phyloP scores from a whole-genome alignment of 2,113 vertebrate species.

The Pygathrix nemaeus region DNA sequence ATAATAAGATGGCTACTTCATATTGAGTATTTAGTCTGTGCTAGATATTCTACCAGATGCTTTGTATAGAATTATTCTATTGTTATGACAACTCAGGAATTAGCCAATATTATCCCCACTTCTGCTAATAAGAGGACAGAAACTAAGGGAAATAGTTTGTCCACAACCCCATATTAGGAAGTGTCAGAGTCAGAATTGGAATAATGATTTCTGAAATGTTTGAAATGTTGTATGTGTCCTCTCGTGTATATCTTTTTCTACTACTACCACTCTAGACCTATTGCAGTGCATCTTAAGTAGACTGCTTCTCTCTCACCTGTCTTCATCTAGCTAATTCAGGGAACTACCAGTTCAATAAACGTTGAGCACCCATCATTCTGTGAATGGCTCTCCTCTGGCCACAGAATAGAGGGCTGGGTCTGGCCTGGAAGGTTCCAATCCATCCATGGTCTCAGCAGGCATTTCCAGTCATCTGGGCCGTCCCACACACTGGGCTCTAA shows the following conservation, averaged over 20 bases:
- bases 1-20: slow-evolving; percentile 13
- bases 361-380: neutral
- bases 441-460: slow-evolving; percentile 26
- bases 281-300: neutral
- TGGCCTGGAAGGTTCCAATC: neutral
- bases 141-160: slow-evolving; percentile 6
- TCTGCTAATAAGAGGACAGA: slow-evolving; percentile 22
- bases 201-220: slow-evolving; percentile 1
- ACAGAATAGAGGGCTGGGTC: neutral
- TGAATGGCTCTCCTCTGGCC: neutral
- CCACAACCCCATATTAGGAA: neutral
- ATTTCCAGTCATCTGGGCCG: slow-evolving; percentile 55
- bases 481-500: slow-evolving; percentile 42
- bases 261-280: neutral
- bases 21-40: neutral
- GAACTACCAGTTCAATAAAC: neutral
- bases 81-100: neutral
- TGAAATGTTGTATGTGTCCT: neutral
- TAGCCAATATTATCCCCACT: neutral
- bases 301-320: neutral
- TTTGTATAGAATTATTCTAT: slow-evolving; percentile 44
- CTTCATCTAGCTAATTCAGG: neutral
- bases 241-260: neutral
- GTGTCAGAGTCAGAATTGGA: neutral
- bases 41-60: slow-evolving; percentile 14